Evolutionary conservation across 1,140 invertebrate genomes (phyloP), one percentile per base, ranked within the genome.

Genomic region (Acromyrmex echinatior): DNA sequence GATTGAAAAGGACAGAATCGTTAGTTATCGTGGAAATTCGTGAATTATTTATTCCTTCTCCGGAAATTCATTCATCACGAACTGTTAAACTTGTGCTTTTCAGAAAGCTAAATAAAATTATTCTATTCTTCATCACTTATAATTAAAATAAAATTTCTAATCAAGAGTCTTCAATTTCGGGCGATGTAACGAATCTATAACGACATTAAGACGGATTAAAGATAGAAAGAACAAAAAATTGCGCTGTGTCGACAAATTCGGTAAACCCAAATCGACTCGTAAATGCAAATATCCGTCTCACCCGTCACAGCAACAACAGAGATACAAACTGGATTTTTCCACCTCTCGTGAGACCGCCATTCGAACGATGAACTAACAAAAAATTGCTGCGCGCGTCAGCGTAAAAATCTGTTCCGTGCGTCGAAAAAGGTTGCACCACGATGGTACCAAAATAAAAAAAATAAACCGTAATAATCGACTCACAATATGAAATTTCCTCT

Each of bases 251-350:
- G 5, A 58, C 80, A 49, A 84, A 76, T 74, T 81, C 28, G 56
- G 28, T 39, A 25, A 31, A 76, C 28, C 56, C 18, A 84, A 76
- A 60, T 84, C 51, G 35, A 82, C 25, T 62, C 31, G 81, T 86
- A 68, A 68, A 85, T 78, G 70, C 51, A 86, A 70, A 77, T 51
- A 74, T 85, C 49, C 62, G 45, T 66, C 56, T 70, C 81, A 31
- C 25, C n/a, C 51, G 65, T 86, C 49, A 45, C 49, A 51, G 25
- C 39, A 86, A 76, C 65, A 71, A 73, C 85, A 58, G 16, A 58
- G 21, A 86, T 56, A 60, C 56, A 70, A 77, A 87, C 51, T 66
- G 73, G 74, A 87, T 84, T 68, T 85, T 76, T 74, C 31, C 39
- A 65, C 51, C 62, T 63, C 39, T 63, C 80, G 56, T 0, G 45